These are phyloP conservation scores for Cheilosia urbana DNA, from an alignment of 2,888 invertebrate species.

Conservation along the genomic window DNA sequence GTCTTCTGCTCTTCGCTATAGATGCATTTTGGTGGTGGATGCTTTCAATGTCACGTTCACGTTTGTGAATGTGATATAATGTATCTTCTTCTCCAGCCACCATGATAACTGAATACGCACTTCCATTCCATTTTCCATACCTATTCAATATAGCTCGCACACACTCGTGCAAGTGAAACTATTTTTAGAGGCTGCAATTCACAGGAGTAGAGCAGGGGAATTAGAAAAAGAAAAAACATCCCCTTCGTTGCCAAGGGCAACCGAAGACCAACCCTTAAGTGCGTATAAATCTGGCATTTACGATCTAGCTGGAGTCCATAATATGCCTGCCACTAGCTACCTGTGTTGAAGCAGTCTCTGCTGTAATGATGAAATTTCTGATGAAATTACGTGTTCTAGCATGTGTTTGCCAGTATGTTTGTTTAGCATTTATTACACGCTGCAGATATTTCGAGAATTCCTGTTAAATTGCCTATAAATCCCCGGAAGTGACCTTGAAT, in stretches of 20 bases:
- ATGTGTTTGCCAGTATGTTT: background rate
- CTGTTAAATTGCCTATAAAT: background rate
- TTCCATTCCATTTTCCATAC: background rate
- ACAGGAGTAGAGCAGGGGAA: constrained; percentile 17
- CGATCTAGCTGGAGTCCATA: background rate
- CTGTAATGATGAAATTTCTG: constrained; percentile 34
- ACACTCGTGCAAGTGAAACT: constrained; percentile 10
- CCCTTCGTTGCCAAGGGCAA: constrained; percentile 40
- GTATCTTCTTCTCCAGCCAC: constrained; percentile 30
- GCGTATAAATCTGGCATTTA: background rate
- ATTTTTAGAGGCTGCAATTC: constrained; percentile 48
- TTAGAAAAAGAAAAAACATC: constrained; percentile 39
- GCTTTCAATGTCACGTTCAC: constrained; percentile 61
- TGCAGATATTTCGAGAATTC: background rate
- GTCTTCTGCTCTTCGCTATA: constrained; percentile 32
- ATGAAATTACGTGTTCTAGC: background rate
- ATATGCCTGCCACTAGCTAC: background rate
- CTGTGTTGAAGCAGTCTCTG: constrained; percentile 7
- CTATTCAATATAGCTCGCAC: constrained; percentile 50
- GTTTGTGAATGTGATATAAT: background rate
- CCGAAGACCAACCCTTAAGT: constrained; percentile 44
- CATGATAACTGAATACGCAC: background rate
- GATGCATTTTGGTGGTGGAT: constrained; percentile 39
- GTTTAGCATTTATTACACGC: background rate
- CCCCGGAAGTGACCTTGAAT: constrained; percentile 58